Conservation (phyloP, 2,797 vertebrate species). For the Chaetodon trifasciatus region DNA sequence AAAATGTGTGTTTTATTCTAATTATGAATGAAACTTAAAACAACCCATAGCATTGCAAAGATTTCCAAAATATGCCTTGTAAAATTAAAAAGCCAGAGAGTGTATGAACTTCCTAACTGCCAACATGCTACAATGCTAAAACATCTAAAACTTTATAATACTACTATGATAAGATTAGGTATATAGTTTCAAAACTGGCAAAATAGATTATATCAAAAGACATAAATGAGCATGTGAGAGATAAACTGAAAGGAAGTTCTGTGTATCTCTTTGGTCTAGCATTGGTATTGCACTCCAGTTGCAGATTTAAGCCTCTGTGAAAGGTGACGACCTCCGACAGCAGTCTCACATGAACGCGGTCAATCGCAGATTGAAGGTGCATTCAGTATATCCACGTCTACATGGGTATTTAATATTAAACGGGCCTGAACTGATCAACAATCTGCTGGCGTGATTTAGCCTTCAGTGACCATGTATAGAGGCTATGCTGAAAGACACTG, state of each 20-base stretch:
- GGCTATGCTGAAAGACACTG: too few species aligned
- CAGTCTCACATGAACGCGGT: conserved; percentile 32
- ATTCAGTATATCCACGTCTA: neutral
- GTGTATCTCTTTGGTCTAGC: neutral
- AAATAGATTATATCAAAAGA: neutral
- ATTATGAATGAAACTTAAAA: neutral
- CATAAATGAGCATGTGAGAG: too few species aligned
- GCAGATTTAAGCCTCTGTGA: conserved; percentile 23
- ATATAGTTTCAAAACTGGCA: neutral
- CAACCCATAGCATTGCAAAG: neutral
- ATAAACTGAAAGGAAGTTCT: neutral
- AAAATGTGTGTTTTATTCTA: neutral
- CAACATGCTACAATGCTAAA: too few species aligned
- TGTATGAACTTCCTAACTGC: too few species aligned
- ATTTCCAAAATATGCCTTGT: too few species aligned
- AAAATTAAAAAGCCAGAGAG: too few species aligned
- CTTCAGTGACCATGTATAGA: neutral
- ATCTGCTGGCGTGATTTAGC: conserved; percentile 6
- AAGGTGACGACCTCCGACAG: conserved; percentile 47
- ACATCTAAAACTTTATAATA: too few species aligned
- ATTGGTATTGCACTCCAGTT: neutral
- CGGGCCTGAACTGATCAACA: conserved; percentile 1
- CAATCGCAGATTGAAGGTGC: conserved; percentile 51
- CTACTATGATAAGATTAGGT: neutral
- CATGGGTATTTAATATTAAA: conserved; percentile 19